Evolutionary conservation across 2,113 vertebrate genomes (phyloP).

Genomic region (Suricata suricatta): DNA sequence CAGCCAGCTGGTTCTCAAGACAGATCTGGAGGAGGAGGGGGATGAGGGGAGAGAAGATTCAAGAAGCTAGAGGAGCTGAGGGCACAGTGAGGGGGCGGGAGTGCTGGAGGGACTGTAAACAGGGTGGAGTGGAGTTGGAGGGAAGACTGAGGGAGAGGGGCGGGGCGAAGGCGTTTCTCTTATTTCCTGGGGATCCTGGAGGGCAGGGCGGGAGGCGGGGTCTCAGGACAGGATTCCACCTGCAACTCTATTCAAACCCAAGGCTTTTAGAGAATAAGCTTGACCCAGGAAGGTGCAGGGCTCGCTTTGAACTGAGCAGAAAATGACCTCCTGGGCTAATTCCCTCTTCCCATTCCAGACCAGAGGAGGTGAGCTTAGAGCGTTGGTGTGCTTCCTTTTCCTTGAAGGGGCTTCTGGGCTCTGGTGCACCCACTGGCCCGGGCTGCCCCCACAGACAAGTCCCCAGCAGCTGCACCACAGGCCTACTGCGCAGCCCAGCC

Average conservation of each 20-base stretch:
- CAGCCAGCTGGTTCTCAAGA: neutral
- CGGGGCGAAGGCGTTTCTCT: neutral
- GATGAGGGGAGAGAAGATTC: neutral
- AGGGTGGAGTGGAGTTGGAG: neutral
- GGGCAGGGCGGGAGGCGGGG: rapidly evolving
- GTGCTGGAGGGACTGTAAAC: rapidly evolving
- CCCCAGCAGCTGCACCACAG: neutral
- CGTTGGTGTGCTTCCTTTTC: neutral
- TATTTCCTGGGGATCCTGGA: neutral
- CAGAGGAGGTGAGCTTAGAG: neutral
- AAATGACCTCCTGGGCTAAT: neutral
- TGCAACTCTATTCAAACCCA: neutral
- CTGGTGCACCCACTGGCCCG: neutral
- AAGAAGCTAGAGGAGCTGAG: neutral
- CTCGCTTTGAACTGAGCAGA: neutral
- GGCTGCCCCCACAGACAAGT: neutral
- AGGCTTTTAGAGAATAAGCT: neutral
- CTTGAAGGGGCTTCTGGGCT: neutral
- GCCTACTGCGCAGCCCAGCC: rapidly evolving
- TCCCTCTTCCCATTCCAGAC: neutral
- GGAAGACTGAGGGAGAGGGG: rapidly evolving
- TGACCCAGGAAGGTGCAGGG: neutral
- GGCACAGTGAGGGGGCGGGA: too few relatives aligned
- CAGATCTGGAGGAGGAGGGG: neutral
- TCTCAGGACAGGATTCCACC: neutral